Conservation (phyloP, 2,113 vertebrate species). For the Lophura nycthemera region DNA sequence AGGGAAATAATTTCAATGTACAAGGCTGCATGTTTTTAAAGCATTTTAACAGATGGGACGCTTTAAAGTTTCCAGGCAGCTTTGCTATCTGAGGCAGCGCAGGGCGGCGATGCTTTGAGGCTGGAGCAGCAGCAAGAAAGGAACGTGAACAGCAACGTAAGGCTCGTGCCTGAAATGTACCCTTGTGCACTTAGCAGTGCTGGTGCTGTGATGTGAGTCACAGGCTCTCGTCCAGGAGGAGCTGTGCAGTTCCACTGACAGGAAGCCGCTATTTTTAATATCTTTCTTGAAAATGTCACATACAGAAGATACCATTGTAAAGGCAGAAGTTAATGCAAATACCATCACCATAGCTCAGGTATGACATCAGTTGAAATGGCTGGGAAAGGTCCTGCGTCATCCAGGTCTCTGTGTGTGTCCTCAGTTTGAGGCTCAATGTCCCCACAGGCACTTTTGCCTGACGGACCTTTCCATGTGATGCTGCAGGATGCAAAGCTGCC, state of each 20-base stretch:
- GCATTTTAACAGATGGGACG: not conserved
- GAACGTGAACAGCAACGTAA: not conserved
- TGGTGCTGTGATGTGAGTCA: rapidly evolving
- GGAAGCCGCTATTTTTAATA: not conserved
- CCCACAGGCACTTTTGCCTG: not conserved
- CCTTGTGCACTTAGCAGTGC: rapidly evolving
- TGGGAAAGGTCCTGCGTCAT: not conserved
- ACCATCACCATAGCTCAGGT: not conserved
- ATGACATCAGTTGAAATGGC: not conserved
- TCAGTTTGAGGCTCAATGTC: not conserved
- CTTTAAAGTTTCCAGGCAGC: not conserved
- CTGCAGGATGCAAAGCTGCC: not conserved
- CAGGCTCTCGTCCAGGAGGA: not conserved
- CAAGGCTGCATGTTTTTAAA: not conserved
- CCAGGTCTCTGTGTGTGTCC: not conserved
- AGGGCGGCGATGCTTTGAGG: rapidly evolving
- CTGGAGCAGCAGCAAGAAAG: not conserved
- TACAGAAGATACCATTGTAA: not conserved
- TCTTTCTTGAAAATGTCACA: not conserved
- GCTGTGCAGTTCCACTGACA: rapidly evolving
- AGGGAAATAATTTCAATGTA: not conserved
- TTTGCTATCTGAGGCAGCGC: rapidly evolving
- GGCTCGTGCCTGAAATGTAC: rapidly evolving
- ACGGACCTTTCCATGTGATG: rapidly evolving
- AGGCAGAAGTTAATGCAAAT: not conserved